A percentile compares a stretch with the other conserved stretches of the same genome.
phyloP scores from a whole-genome alignment of 2,888 invertebrate species.

The Prosapia bicincta region DNA sequence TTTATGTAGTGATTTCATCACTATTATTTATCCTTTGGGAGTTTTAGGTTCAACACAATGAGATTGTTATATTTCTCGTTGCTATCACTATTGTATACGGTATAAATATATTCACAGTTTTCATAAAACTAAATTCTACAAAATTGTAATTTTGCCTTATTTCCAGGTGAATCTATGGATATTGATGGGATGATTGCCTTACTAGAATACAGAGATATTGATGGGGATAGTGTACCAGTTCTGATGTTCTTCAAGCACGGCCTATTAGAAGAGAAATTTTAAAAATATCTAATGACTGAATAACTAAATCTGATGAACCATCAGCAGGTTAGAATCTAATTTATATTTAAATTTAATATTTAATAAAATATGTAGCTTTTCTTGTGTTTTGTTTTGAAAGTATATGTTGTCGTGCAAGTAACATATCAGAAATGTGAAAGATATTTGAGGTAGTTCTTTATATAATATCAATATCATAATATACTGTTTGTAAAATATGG shows the following conservation, averaged over 20 bases:
- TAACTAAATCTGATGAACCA: neutral
- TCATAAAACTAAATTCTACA: no score
- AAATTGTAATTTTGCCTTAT: constrained; percentile 12
- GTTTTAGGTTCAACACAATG: no score
- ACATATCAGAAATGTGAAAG: no score
- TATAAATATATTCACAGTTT: no score
- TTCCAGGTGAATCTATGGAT: constrained; percentile 87
- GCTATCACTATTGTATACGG: no score
- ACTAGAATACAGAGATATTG: constrained; percentile 88
- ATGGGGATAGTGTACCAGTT: constrained; percentile 77
- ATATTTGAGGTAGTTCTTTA: no score
- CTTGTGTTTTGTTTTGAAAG: constrained; percentile 7
- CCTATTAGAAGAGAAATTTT: constrained; percentile 92
- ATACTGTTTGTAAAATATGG: no score
- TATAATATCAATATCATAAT: no score
- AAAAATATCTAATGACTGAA: constrained; percentile 44
- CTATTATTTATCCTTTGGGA: no score
- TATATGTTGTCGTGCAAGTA: no score
- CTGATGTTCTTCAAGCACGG: constrained; percentile 97
- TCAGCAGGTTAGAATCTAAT: neutral
- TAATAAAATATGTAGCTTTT: neutral
- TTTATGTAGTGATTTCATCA: no score
- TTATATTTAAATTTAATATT: neutral
- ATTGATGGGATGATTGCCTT: constrained; percentile 92
- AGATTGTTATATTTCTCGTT: no score